phyloP scores from a whole-genome alignment of 2,113 vertebrate genomes.

The Theristicus caerulescens region DNA sequence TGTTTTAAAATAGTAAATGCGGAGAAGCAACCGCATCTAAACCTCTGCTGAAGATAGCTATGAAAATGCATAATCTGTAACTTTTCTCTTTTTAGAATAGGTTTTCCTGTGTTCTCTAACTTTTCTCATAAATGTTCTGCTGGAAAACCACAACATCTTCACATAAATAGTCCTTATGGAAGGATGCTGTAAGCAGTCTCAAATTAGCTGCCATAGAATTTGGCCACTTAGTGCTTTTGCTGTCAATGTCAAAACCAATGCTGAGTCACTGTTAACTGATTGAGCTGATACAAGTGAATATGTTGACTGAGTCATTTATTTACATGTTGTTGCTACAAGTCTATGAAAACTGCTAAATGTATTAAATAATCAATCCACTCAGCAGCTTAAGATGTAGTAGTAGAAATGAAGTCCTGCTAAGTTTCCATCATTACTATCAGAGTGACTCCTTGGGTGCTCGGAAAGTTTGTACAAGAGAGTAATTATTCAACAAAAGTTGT shows the following conservation, averaged over 20 bases:
- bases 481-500: background rate
- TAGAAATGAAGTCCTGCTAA: background rate
- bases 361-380: background rate
- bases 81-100: background rate
- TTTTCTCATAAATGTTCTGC: background rate
- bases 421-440: background rate
- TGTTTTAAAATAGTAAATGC: background rate
- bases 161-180: background rate
- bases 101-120: background rate
- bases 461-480: background rate
- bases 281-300: background rate
- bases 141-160: background rate
- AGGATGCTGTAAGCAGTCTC: conserved; percentile 5
- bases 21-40: background rate
- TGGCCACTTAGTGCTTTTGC: conserved; percentile 5
- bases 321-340: background rate
- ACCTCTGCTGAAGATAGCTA: background rate
- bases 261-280: conserved; percentile 27
- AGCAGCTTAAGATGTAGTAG: background rate
- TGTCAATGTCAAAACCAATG: background rate
- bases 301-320: background rate
- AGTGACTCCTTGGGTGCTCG: background rate
- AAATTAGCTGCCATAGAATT: conserved; percentile 49
- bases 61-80: background rate
- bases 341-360: background rate